Base-by-base conservation (phyloP, 2,888 invertebrate species). In the Ariolimax columbianus region DNA sequence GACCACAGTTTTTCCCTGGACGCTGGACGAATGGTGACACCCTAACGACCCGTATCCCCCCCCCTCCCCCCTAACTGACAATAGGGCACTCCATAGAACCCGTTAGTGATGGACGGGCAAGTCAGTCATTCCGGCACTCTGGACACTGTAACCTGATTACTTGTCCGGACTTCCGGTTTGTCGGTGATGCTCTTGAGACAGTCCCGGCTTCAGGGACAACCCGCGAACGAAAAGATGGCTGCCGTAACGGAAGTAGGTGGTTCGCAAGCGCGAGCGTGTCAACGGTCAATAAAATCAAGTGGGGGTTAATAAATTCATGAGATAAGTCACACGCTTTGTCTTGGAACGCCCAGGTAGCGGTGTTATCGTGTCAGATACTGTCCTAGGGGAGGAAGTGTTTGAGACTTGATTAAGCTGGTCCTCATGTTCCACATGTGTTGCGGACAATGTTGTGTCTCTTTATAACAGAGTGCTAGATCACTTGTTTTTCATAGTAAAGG, bases 71-170 rank as follows among this genome's bases (percentile, higher is more conserved):
- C 33, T 23, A 2, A 33, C 51, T 51, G 33, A 75, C 51, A 75
- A 51, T 51, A 43, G 75, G 33, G 17, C 51, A 51, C 75, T 75
- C 51, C 51, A 51, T 75, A 9, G 75, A 73, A 47, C 51, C n/a
- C 51, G 77, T 38, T 59, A 38, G 36, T 36, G 63, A 77, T 38
- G 59, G 77, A 59, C 55, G 59, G 33, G 36, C 55, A 38, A n/a
- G 77, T 78, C 59, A 78, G 38, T 78, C 77, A 77, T 78, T 78
- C 55, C 38, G 36, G 63, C 77, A 78, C 63, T 78, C 59, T 1
- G 38, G 77, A 38, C 59, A 59, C 77, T 78, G 77, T 78, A 78
- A 78, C 77, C 77, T 78, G 77, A 78, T 78, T 78, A 78, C 77
- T 59, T 78, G 38, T 59, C 63, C 55, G 59, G 77, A 78, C 77